Evolutionary conservation across 2,888 invertebrate species (phyloP).

Genomic region (Nomada ruficornis): DNA sequence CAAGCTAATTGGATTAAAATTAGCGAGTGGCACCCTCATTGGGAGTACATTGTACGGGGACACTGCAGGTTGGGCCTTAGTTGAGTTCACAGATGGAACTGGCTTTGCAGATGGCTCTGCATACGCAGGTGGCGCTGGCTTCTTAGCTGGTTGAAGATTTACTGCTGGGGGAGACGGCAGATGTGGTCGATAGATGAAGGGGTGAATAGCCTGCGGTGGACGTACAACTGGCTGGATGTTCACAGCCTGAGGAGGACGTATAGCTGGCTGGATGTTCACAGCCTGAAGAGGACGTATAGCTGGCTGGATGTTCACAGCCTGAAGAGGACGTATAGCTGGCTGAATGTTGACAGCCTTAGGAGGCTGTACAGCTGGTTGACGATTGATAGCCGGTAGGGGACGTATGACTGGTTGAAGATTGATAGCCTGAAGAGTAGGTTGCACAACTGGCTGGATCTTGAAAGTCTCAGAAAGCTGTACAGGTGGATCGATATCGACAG

Average conservation of each 20-base stretch:
- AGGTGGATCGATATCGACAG: constrained; percentile 7
- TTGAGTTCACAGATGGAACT: neutral
- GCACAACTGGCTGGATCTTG: neutral
- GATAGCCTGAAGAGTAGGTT: neutral
- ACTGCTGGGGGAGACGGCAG: neutral
- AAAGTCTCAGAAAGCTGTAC: neutral
- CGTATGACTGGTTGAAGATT: constrained; percentile 9
- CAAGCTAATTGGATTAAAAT: too few species aligned
- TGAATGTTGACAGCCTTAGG: neutral
- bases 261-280: neutral
- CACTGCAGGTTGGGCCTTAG: neutral
- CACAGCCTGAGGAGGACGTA: neutral
- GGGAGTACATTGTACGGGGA: neutral
- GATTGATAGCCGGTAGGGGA: constrained; percentile 2
- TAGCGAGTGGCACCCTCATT: too few species aligned
- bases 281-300: neutral
- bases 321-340: neutral
- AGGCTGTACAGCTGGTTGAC: neutral
- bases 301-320: constrained; percentile 12
- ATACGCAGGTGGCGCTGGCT: neutral
- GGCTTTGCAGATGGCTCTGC: neutral
- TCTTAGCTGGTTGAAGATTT: neutral
- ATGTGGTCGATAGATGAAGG: neutral
- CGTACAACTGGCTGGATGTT: constrained; percentile 1
- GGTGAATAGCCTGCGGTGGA: neutral